These are phyloP conservation scores for Trachurus trachurus DNA, from an alignment of 2,797 vertebrate genomes.

Conservation along the genomic window DNA sequence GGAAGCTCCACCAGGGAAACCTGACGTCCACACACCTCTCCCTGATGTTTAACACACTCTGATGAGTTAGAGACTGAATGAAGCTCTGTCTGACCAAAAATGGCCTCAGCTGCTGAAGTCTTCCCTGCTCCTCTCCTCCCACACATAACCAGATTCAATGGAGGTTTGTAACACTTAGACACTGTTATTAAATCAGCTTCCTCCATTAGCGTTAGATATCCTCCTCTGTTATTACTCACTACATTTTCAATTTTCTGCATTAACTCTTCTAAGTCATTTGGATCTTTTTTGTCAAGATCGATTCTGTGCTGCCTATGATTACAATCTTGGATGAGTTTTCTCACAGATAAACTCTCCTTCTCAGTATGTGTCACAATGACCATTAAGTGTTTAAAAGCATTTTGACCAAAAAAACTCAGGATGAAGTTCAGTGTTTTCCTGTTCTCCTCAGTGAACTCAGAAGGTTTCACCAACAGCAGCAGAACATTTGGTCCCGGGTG, in stretches of 20 bases:
- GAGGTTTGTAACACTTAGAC: not conserved
- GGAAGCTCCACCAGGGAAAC: too few relatives aligned
- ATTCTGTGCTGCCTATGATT: too few relatives aligned
- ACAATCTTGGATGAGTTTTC: slow-evolving; percentile 17
- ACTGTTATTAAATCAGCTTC: too few relatives aligned
- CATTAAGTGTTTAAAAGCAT: slow-evolving; percentile 40
- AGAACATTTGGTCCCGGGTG: slow-evolving; percentile 51
- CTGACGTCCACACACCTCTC: not conserved
- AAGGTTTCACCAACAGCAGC: slow-evolving; percentile 50
- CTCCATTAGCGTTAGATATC: too few relatives aligned
- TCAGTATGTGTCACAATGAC: slow-evolving; percentile 4
- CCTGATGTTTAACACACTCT: slow-evolving; percentile 44
- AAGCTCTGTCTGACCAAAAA: slow-evolving; percentile 34
- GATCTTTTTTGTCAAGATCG: too few relatives aligned
- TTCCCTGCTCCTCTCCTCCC: slow-evolving; percentile 43
- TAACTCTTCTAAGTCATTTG: not conserved
- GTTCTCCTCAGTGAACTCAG: slow-evolving; percentile 34
- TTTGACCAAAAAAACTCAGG: slow-evolving; percentile 39
- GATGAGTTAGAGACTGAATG: not conserved
- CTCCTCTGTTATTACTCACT: too few relatives aligned
- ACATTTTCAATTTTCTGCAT: slow-evolving; percentile 8
- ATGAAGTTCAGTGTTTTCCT: slow-evolving; percentile 34
- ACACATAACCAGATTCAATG: slow-evolving; percentile 50
- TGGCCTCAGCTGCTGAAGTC: slow-evolving; percentile 40
- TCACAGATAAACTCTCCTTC: accelerated